Conservation (phyloP, 2,797 vertebrate species). For the Pelobates cultripes region DNA sequence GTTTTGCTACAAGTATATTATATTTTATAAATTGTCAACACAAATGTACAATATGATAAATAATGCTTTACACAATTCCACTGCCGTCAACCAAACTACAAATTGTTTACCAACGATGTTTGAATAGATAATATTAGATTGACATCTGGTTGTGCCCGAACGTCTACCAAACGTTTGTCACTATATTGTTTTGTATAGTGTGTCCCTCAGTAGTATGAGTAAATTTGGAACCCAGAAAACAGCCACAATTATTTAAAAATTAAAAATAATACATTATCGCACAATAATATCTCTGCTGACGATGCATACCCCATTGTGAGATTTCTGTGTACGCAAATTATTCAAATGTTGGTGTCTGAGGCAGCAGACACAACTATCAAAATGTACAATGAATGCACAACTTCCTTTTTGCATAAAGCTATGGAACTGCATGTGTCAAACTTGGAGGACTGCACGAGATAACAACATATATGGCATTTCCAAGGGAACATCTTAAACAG, state of each 20-base stretch:
- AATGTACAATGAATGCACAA: slow-evolving; percentile 62
- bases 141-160: not conserved
- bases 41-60: not conserved
- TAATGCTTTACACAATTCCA: not conserved
- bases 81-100: not conserved
- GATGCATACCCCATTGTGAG: slow-evolving; percentile 31
- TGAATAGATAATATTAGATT: not conserved
- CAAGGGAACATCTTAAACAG: slow-evolving; percentile 76
- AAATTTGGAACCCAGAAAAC: not conserved
- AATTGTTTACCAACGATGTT: not conserved
- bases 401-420: slow-evolving; percentile 73
- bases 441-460: slow-evolving; percentile 74
- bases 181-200: not conserved
- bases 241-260: too few relatives aligned
- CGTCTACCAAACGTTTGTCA: not conserved
- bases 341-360: slow-evolving; percentile 61
- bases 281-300: slow-evolving; percentile 7
- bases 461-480: slow-evolving; percentile 69
- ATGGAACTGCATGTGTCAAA: slow-evolving; percentile 75
- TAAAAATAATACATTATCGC: too few relatives aligned
- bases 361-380: slow-evolving; percentile 61
- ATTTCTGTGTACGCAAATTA: slow-evolving; percentile 27
- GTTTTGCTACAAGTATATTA: slow-evolving; percentile 15
- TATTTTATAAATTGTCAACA: not conserved
- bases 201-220: not conserved